A percentile compares a stretch with the other conserved stretches of the same genome.
Conservation (phyloP, 2,797 vertebrate genomes). For the Ceyx erithaca region DNA sequence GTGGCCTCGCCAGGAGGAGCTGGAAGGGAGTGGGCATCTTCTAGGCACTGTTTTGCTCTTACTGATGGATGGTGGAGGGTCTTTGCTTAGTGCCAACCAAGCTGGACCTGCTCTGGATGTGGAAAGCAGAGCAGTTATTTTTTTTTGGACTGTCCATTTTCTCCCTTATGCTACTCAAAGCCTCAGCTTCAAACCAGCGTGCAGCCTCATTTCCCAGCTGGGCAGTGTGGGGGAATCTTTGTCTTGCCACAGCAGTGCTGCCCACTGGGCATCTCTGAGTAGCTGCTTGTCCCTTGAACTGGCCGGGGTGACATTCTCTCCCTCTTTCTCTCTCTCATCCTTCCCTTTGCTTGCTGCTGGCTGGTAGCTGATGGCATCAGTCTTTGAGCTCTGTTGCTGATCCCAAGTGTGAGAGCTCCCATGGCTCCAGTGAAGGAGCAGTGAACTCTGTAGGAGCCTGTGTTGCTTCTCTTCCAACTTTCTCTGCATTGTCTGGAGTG, state of each 20-base stretch:
- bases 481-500: not conserved
- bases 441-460: not conserved
- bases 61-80: not conserved
- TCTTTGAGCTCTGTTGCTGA: not conserved
- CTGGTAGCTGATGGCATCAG: not conserved
- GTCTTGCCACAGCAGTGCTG: not conserved
- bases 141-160: not conserved
- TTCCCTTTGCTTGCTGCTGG: not conserved
- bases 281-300: not conserved
- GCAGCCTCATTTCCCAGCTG: not conserved
- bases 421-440: not conserved
- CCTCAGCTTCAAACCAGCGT: not conserved
- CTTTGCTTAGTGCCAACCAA: not conserved
- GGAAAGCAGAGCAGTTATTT: not conserved
- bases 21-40: not conserved
- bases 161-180: not conserved
- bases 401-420: not conserved
- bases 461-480: not conserved
- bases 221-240: accelerated
- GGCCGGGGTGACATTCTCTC: not conserved
- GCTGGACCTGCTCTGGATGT: not conserved
- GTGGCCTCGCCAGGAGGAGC: not conserved
- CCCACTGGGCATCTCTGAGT: not conserved
- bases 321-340: not conserved
- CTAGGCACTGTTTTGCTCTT: not conserved